A percentile compares a stretch with the other conserved stretches of the same genome.
phyloP scores from a whole-genome alignment of 2,113 vertebrate species.

The Apaloderma vittatum region DNA sequence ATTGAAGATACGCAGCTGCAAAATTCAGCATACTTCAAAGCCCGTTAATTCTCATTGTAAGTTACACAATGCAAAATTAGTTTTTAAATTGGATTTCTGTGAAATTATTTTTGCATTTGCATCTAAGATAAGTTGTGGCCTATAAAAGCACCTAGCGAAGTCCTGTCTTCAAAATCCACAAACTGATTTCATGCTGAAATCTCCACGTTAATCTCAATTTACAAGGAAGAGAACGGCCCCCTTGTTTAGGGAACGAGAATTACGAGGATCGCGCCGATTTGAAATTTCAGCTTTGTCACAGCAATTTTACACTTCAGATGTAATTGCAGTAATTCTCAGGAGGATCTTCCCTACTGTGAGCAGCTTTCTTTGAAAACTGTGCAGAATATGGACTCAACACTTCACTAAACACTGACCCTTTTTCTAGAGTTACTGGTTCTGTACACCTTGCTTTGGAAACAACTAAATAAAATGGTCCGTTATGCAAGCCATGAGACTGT shows the following conservation, averaged over 20 bases:
- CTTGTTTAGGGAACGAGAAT: not conserved
- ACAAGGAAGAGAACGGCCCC: not conserved
- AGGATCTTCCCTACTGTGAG: not conserved
- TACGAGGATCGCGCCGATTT: not conserved
- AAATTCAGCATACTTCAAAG: not conserved
- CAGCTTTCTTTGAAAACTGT: constrained; percentile 30
- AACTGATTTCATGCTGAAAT: not conserved
- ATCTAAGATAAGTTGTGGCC: not conserved
- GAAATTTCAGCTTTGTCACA: not conserved
- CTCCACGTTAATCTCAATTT: not conserved
- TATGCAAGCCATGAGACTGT: constrained; percentile 48
- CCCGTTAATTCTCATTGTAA: not conserved
- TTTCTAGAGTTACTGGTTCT: not conserved
- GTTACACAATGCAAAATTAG: not conserved
- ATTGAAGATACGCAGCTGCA: not conserved
- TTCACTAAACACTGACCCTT: not conserved
- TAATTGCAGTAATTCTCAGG: constrained; percentile 19
- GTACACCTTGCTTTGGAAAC: constrained; percentile 50
- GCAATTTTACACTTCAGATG: not conserved
- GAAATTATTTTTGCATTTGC: not conserved
- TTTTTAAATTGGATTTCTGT: not conserved
- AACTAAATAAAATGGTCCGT: constrained; percentile 63
- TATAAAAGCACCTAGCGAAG: constrained; percentile 8
- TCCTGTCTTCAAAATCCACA: not conserved
- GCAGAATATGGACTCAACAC: not conserved